phyloP scores from a whole-genome alignment of 1,140 invertebrate genomes.

The Drosophila pandora region DNA sequence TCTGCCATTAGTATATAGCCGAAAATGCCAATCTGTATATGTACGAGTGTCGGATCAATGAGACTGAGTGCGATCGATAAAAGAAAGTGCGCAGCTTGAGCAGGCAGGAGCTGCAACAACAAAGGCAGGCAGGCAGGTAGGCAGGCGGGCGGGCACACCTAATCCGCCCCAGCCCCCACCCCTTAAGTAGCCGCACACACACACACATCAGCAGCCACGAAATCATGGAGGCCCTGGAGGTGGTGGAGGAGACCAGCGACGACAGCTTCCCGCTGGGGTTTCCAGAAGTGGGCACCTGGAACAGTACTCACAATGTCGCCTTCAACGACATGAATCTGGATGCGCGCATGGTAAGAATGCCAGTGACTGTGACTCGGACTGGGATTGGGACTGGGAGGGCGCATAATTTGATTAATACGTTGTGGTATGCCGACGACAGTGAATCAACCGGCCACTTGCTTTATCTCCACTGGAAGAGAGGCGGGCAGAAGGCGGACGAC shows the following conservation, averaged over 20 bases:
- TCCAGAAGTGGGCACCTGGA: conserved; percentile 85
- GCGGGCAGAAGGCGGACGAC: not conserved
- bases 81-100: conserved; percentile 11
- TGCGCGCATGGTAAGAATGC: conserved; percentile 88
- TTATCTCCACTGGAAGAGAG: conserved; percentile 35
- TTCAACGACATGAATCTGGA: conserved; percentile 91
- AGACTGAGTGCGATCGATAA: conserved; percentile 41
- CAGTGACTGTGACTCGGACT: not conserved
- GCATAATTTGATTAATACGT: conserved; percentile 53
- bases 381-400: not conserved
- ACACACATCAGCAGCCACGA: conserved; percentile 10
- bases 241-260: conserved; percentile 65
- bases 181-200: conserved; percentile 4
- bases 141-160: conserved; percentile 7
- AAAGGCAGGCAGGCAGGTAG: not conserved
- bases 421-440: conserved; percentile 40
- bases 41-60: conserved; percentile 40
- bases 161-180: conserved; percentile 8
- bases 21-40: conserved; percentile 52
- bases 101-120: conserved; percentile 17
- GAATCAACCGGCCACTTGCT: conserved; percentile 54
- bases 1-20: conserved; percentile 33
- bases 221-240: conserved; percentile 44
- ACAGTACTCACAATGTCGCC: conserved; percentile 85
- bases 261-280: conserved; percentile 82